Evolutionary conservation across 2,888 invertebrate species (phyloP), one percentile per base, ranked within the genome.

Genomic region (Parochlus steinenii): DNA sequence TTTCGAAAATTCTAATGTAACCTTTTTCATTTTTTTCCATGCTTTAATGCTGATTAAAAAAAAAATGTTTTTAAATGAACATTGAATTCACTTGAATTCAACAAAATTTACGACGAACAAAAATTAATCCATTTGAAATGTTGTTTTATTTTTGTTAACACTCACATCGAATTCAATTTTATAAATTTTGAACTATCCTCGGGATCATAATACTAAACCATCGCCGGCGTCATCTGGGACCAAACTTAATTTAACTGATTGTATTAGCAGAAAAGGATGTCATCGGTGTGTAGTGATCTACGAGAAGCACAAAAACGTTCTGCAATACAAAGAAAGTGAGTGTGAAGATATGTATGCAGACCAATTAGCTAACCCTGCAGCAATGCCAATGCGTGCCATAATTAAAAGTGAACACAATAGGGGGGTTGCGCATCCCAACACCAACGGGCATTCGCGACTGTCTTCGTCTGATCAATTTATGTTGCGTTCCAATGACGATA

Each of bases 291-390:
- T 92, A 53, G 89, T 90, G 55, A 87, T 92, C 66, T 89, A 89
- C 58, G 86, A 87, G 61, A 87, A 87, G 61, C 90, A 92, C 64
- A 71, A 76, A 54, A 92, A 92, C 65, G 86, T 92, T 47, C 71
- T 92, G 43, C 90, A 92, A 62, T 92, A 89, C 68, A 92, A 92
- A 76, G 89, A 90, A 71, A 90, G 92, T 92, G 67, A 87, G 90
- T 83, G 59, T 56, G 59, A 59, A 55, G 58, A 53, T 56, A 58
- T 59, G 58, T 58, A 58, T 56, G 55, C 56, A 57, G 58, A 59
- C 58, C 58, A 58, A 54, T 56, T 57, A n/a, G n/a, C n/a, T 53
- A 58, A 59, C 53, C 58, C 59, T 53, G 57, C 59, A 53, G 58
- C 59, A 48, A 53, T 59, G 57, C 54, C 59, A 55, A 56, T 59